Evolutionary conservation across 2,113 vertebrate genomes (phyloP), one percentile per base, ranked within the genome.

Genomic region (Eupsittula cactorum): DNA sequence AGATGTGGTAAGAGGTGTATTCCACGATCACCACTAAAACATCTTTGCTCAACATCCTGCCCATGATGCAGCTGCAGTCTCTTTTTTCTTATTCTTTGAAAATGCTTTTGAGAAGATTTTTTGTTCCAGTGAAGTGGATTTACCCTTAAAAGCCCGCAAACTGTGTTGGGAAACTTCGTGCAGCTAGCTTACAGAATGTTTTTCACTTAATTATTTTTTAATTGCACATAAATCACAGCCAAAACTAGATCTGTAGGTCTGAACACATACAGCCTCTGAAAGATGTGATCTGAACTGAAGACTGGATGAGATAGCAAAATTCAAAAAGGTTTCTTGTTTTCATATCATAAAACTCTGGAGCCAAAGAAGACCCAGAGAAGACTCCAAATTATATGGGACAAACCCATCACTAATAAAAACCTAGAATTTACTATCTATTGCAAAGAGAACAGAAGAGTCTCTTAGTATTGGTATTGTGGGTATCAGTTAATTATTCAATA

Each of bases 21-120:
- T 60, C 31, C 67, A 75, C 27, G 68, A 27, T 57, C 59, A 46
- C 29, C 68, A 62, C 59, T 95, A 62, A 95, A 87, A 70, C 13
- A 82, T 77, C 49, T 82, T 68, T 91, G 35, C 47, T 94, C 49
- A 53, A 74, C 63, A 73, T 91, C 95, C 71, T 93, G 92, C 57
- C 81, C 28, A 12, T 68, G 82, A 85, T 57, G 74, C 52, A 89
- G 73, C 39, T 78, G 80, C 47, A 18, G 9, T 44, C 16, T 33
- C 23, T 82, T 60, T 64, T 76, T 67, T 73, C 31, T 83, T 77
- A 77, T 24, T 21, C 21, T 90, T 95, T 68, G 23, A 87, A 88
- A 79, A 37, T 23, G 3, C 8, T 78, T 94, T 88, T 63, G n/a
- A 60, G 62, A 78, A 90, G 2, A 79, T 60, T 75, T 92, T n/a